phyloP scores from a whole-genome alignment of 2,888 invertebrate genomes.

The Cheilosia soror region DNA sequence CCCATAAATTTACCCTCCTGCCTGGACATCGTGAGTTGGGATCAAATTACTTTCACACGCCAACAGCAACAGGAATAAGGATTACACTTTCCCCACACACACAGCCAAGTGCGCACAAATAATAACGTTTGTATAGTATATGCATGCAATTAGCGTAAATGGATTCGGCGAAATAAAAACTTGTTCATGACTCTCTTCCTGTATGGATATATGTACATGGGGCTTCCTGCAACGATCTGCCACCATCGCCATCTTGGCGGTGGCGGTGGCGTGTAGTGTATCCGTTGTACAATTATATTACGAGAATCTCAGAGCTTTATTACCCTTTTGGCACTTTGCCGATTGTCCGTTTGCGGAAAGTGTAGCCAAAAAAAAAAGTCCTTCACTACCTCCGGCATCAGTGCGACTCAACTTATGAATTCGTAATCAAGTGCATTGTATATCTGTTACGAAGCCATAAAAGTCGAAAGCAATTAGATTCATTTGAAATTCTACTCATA shows the following conservation, averaged over 20 bases:
- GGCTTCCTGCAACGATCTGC: background rate
- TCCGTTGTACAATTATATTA: constrained; percentile 44
- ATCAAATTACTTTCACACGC: constrained; percentile 74
- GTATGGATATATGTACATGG: background rate
- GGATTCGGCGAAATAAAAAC: constrained; percentile 73
- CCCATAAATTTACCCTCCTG: constrained; percentile 56
- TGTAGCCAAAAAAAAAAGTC: constrained; percentile 23
- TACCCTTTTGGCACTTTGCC: constrained; percentile 49
- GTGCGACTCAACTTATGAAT: constrained; percentile 46
- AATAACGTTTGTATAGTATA: constrained; percentile 34
- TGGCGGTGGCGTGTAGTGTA: background rate
- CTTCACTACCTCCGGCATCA: background rate
- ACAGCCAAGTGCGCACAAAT: constrained; percentile 20
- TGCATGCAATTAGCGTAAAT: constrained; percentile 73
- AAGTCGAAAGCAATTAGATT: constrained; percentile 72
- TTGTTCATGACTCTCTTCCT: constrained; percentile 52
- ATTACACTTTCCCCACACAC: constrained; percentile 7
- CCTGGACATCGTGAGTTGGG: constrained; percentile 42
- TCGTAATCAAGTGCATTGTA: constrained; percentile 67
- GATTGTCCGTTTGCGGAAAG: constrained; percentile 43
- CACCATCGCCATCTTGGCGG: background rate
- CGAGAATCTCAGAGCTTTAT: constrained; percentile 71
- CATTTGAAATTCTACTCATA: constrained; percentile 64
- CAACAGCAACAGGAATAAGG: constrained; percentile 27
- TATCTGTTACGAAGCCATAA: constrained; percentile 65